Evolutionary conservation across 2,797 vertebrate genomes (phyloP).

Genomic region (Pipistrellus pipistrellus): DNA sequence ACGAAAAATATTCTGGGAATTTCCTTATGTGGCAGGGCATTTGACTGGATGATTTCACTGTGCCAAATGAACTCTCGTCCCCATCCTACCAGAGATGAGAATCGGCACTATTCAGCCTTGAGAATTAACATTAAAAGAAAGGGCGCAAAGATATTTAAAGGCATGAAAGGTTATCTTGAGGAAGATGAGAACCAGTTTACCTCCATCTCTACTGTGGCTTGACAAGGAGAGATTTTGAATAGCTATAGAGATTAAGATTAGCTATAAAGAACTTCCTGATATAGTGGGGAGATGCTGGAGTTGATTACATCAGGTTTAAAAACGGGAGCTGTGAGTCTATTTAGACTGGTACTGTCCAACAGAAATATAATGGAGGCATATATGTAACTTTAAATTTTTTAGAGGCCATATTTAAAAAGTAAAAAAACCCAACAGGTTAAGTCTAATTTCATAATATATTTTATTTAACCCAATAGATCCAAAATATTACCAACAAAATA

Average conservation of each 20-base stretch:
- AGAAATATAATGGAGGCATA: background rate
- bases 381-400: background rate
- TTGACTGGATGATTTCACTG: background rate
- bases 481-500: constrained; percentile 6
- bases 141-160: background rate
- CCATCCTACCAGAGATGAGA: background rate
- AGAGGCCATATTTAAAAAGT: background rate
- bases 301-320: background rate
- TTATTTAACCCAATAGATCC: constrained; percentile 10
- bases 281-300: background rate
- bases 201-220: background rate
- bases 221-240: background rate
- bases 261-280: background rate
- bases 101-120: background rate
- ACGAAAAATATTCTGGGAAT: constrained; percentile 62
- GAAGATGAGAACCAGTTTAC: background rate
- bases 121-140: background rate
- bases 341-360: background rate
- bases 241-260: background rate
- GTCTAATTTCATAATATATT: background rate
- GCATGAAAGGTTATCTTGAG: background rate
- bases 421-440: background rate
- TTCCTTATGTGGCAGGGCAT: constrained; percentile 65
- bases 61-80: background rate
- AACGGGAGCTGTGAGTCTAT: background rate